Base-by-base conservation (phyloP, 2,113 vertebrate genomes). In the Apteryx owenii region DNA sequence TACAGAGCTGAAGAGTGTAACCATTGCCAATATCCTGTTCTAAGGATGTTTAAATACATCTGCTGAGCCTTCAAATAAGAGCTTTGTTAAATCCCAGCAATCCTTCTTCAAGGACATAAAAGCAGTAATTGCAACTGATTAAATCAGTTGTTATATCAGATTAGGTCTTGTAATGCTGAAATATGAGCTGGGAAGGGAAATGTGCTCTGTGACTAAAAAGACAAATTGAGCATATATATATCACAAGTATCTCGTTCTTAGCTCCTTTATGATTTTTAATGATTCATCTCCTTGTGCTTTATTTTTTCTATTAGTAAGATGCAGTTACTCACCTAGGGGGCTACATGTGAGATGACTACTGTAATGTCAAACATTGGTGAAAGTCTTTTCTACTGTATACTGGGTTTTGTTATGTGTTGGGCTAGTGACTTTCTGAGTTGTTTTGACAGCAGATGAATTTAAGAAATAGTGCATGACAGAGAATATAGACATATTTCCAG, bases 361-460 rank as follows among this genome's bases (percentile, higher is more conserved):
- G 21, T 46, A 42, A 40, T 40, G 51, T 87, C 50, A 64, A 90
- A 66, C 46, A 40, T 5, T 64, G 46, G 46, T 70, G 75, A 65
- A 91, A 91, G 20, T 50, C 7, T 88, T 69, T 72, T 46, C 28
- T 88, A 38, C 58, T 83, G 6, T 29, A 3, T 70, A 66, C 21
- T 44, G 25, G 21, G 51, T 31, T 85, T 88, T 73, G 12, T 88
- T 90, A 12, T 6, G 8, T 29, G 28, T 53, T 29, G 81, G 68
- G 72, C 12, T 92, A 42, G 15, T 77, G 70, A 56, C 61, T 58
- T 71, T 48, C n/a, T 64, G 87, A 75, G 25, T 65, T 83, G 33
- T 81, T 93, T 88, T 81, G 94, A 10, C 89, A 65, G 58, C 21
- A 76, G 70, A 36, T 69, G 25, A 61, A 66, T 79, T 95, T n/a